Evolutionary conservation across 1,140 invertebrate species (phyloP).

Genomic region (Cyrtorhinus lividipennis): DNA sequence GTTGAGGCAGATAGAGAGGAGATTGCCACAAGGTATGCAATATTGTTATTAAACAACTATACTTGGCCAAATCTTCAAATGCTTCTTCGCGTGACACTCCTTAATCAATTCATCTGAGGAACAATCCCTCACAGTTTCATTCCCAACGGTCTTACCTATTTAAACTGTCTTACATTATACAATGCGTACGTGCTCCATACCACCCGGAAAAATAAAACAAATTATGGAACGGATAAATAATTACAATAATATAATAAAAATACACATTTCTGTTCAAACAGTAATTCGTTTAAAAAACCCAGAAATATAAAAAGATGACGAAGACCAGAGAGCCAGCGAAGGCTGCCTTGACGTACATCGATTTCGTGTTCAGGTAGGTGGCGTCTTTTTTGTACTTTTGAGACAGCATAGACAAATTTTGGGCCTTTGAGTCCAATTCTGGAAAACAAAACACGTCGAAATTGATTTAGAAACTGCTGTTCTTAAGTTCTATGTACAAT

Average conservation of each 20-base stretch:
- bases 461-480: conserved; percentile 16
- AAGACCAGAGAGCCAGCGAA: conserved; percentile 71
- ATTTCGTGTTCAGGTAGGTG: conserved; percentile 86
- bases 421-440: conserved; percentile 95
- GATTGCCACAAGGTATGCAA: too few species aligned
- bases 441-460: conserved; percentile 32
- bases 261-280: neutral
- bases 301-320: conserved; percentile 83
- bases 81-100: too few species aligned
- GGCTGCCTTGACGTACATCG: conserved; percentile 86
- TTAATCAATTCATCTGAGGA: too few species aligned
- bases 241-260: neutral
- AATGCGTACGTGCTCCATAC: too few species aligned
- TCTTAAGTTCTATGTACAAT: conserved; percentile 5
- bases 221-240: neutral
- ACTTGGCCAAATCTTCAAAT: too few species aligned
- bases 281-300: conserved; percentile 53
- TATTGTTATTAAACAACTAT: too few species aligned
- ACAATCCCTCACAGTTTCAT: too few species aligned
- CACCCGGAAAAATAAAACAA: too few species aligned
- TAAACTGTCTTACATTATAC: too few species aligned
- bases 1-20: too few species aligned
- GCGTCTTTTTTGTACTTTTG: conserved; percentile 99
- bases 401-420: conserved; percentile 88
- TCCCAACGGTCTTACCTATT: too few species aligned